Base-by-base conservation (phyloP, 2,113 vertebrate species). In the Melanocharis versteri region DNA sequence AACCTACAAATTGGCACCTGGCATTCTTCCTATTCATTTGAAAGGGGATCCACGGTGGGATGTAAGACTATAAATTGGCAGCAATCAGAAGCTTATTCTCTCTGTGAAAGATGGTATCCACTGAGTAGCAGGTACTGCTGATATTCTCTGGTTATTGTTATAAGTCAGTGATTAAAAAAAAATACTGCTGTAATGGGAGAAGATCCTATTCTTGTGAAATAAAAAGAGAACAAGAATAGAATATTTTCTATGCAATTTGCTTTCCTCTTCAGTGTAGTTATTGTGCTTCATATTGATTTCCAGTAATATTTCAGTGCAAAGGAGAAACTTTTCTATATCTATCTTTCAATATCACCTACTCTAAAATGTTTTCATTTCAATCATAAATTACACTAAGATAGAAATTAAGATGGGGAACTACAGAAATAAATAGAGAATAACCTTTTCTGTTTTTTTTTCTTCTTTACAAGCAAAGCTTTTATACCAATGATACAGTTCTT, bases 11-110 rank as follows among this genome's bases (percentile, higher is more conserved):
- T 83, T 75, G 58, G 30, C 84, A 90, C 35, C 85, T 96, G 85
- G 75, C 79, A 76, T 85, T 93, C 85, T 92, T 94, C 50, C 73
- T 90, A 3, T 80, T 93, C 18, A 13, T 93, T 72, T 90, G 53
- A 90, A 76, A 83, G 62, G 48, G 17, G 20, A 76, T 57, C 66
- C 51, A 57, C 45, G 37, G 71, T 69, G 50, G 66, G 85, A 80
- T 76, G 62, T 26, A 85, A 45, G 58, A 44, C 44, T 64, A 26
- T 37, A 83, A 83, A 91, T 19, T 60, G 42, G 26, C 58, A 82
- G 39, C 73, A 19, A 66, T 89, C 45, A 80, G 44, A 76, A 68
- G 28, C 21, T 40, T 51, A 3, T 79, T 93, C 33, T 79, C 5
- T 50, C 13, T 16, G 2, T 66, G 35, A 70, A 89, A 71, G 72